Conservation (phyloP, 2,888 invertebrate species). For the Choreutis nemorana region DNA sequence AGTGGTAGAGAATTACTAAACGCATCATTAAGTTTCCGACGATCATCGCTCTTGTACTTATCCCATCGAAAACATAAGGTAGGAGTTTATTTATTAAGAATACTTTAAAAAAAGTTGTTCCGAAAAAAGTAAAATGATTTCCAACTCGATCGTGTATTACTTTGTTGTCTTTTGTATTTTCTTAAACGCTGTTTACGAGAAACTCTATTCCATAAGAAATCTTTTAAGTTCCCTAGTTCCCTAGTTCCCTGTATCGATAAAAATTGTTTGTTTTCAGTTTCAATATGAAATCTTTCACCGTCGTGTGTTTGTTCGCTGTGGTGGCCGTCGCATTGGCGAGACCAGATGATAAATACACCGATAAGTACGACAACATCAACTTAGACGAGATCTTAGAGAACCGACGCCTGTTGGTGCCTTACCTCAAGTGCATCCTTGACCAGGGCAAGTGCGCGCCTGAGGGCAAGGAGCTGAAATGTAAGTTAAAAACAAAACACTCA, state of each 20-base stretch:
- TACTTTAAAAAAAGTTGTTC: no score
- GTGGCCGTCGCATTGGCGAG: slow-evolving; percentile 21
- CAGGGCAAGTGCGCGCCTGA: slow-evolving; percentile 73
- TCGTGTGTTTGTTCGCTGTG: slow-evolving; percentile 25
- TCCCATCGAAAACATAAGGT: background rate
- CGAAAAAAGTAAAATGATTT: no score
- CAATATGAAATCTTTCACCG: slow-evolving; percentile 20
- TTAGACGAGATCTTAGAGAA: slow-evolving; percentile 73
- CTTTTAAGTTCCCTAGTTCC: no score
- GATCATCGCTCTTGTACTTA: background rate
- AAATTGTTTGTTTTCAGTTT: no score
- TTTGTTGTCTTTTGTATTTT: no score
- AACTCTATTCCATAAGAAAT: no score
- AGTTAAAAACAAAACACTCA: slow-evolving; percentile 24
- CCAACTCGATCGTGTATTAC: no score
- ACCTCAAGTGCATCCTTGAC: slow-evolving; percentile 73
- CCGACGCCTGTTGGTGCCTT: slow-evolving; percentile 70
- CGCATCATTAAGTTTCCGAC: slow-evolving; percentile 7
- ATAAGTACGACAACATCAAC: slow-evolving; percentile 74
- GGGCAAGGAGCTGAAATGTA: slow-evolving; percentile 75
- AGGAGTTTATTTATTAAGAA: background rate
- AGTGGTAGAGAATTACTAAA: slow-evolving; percentile 2
- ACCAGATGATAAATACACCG: slow-evolving; percentile 56
- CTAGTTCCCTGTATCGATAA: no score
- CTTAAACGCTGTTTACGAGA: no score